Evolutionary conservation across 2,888 invertebrate species (phyloP), one percentile per base, ranked within the genome.

Genomic region (Tipula confusa): DNA sequence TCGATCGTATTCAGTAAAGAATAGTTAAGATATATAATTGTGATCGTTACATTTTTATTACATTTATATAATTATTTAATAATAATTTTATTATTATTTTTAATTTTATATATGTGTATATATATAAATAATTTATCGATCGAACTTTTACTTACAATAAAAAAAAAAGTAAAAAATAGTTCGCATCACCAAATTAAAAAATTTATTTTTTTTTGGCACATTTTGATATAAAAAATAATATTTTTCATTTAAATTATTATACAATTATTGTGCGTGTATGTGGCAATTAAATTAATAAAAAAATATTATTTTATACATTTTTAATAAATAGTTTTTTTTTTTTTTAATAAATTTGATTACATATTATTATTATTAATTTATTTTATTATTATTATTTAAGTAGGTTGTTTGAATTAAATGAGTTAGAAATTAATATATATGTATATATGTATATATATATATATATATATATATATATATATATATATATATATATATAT

Each of bases 261-360:
- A 64, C 64, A 64, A 64, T 24, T 24, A 64, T 64, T 64, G 64
- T 64, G 64, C 64, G 64, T 64, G 64, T 64, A 24, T 64, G 64
- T 64, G 64, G 64, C 64, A 64, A 64, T 64, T 64, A 64, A 64
- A 24, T 64, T 64, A 64, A 64, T 64, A 24, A 64, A 64, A 64
- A 64, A 64, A 64, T 64, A 64, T 64, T 64, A 64, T 64, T 64
- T 64, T 43, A 43, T 43, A 43, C 64, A 64, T 64, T 64, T 64
- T 64, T 64, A 64, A 64, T 64, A 64, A 64, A 64, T 64, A 64
- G 64, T 64, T 64, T 24, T 64, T 64, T 64, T 64, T 24, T 64
- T 64, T 64, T 64, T 24, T 64, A 64, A 64, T 64, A 64, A 64
- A 64, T 64, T 64, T 64, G 64, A 64, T 64, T 64, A 64, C 9